phyloP scores from a whole-genome alignment of 2,113 vertebrate species.

The Myotis lucifugus region DNA sequence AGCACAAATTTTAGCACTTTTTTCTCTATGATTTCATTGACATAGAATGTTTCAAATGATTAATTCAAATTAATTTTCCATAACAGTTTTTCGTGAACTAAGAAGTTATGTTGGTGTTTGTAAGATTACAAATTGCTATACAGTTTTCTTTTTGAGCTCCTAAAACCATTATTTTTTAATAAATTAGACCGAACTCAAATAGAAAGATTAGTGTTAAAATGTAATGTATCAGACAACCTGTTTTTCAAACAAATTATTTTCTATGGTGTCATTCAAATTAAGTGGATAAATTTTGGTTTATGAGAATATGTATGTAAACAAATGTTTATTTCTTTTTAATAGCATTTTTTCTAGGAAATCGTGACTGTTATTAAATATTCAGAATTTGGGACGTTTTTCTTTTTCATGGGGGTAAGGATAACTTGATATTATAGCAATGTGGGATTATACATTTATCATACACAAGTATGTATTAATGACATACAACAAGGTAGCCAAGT shows the following conservation, averaged over 20 bases:
- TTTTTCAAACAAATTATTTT: not conserved
- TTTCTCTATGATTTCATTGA: not conserved
- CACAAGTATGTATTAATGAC: not conserved
- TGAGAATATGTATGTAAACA: not conserved
- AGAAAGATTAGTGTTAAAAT: not conserved
- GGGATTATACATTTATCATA: not conserved
- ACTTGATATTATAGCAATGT: not conserved
- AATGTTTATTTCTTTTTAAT: not conserved
- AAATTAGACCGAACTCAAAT: not conserved
- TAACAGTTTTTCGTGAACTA: not conserved
- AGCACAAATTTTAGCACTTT: not conserved
- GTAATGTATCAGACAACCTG: not conserved
- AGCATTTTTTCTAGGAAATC: not conserved
- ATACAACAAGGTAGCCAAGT: not conserved
- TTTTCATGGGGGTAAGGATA: not conserved
- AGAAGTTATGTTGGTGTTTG: not conserved
- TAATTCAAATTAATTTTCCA: not conserved
- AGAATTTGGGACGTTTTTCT: not conserved
- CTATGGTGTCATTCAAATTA: not conserved
- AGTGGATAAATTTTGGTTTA: not conserved
- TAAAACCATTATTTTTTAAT: not conserved
- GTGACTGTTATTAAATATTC: not conserved
- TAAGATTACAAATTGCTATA: not conserved
- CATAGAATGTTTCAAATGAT: not conserved
- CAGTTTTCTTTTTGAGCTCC: not conserved